Conservation (phyloP, 2,113 vertebrate genomes). For the Lipotes vexillifer region DNA sequence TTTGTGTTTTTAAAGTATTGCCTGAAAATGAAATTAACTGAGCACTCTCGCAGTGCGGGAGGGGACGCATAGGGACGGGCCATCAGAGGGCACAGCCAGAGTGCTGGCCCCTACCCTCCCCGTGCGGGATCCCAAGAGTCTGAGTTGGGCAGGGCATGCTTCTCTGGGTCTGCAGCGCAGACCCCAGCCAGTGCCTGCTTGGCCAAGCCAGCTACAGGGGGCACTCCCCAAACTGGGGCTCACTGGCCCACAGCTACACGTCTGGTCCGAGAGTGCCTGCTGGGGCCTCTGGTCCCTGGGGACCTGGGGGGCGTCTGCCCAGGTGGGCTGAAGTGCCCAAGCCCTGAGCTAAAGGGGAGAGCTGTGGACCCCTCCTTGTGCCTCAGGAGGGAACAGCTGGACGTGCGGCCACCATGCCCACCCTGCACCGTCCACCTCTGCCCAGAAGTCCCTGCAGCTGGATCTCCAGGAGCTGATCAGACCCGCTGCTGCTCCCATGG, state of each 20-base stretch:
- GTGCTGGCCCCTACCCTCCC: fast-evolving
- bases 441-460: neutral
- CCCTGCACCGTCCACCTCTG: neutral
- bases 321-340: neutral
- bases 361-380: neutral
- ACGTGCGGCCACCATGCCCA: fast-evolving
- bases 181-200: no score
- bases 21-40: neutral
- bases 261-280: neutral
- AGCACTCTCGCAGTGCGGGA: fast-evolving
- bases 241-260: fast-evolving
- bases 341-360: neutral
- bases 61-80: fast-evolving
- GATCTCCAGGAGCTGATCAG: neutral
- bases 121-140: fast-evolving
- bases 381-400: neutral
- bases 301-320: neutral
- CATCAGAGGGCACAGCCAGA: fast-evolving
- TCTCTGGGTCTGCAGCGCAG: neutral
- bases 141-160: fast-evolving
- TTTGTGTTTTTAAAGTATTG: neutral
- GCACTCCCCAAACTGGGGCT: fast-evolving
- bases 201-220: neutral
- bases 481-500: neutral
- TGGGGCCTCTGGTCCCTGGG: fast-evolving